phyloP scores from a whole-genome alignment of 2,113 vertebrate genomes.

The Aptenodytes patagonicus region DNA sequence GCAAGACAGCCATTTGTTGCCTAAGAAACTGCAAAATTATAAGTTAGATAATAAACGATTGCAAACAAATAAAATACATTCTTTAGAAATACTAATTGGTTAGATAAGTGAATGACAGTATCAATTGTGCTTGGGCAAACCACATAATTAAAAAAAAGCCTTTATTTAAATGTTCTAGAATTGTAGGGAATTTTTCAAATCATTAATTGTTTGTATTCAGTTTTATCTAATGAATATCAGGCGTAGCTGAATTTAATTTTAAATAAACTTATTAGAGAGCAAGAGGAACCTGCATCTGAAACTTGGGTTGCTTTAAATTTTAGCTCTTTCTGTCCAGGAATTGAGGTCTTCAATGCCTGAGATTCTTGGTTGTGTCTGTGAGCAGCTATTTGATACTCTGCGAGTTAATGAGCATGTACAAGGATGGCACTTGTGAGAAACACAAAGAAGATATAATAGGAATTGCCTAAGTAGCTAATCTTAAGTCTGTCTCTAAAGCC shows the following conservation, averaged over 20 bases:
- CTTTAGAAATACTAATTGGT: conserved; percentile 66
- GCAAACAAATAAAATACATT: conserved; percentile 59
- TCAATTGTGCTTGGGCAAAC: conserved; percentile 25
- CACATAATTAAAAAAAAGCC: conserved; percentile 1
- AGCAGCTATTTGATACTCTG: neutral
- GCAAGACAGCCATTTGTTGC: conserved; percentile 59
- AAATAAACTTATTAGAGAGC: neutral
- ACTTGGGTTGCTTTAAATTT: neutral
- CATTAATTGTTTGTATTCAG: neutral
- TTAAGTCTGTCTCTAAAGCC: neutral
- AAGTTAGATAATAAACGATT: conserved; percentile 64
- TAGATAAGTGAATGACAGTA: conserved; percentile 54
- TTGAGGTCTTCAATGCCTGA: neutral
- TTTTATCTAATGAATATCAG: neutral
- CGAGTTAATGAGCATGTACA: neutral
- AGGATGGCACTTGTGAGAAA: neutral
- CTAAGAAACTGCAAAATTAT: conserved; percentile 63
- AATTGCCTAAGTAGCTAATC: neutral
- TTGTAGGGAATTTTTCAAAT: neutral
- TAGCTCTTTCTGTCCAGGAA: neutral
- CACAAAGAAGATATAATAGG: neutral
- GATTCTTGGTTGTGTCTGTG: neutral
- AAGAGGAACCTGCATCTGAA: neutral
- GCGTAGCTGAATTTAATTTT: conserved; percentile 8
- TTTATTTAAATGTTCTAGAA: conserved; percentile 15